Percentiles rank a stretch among this genome's conserved stretches.
Conservation (phyloP, 2,113 vertebrate genomes). For the Emberiza fucata region DNA sequence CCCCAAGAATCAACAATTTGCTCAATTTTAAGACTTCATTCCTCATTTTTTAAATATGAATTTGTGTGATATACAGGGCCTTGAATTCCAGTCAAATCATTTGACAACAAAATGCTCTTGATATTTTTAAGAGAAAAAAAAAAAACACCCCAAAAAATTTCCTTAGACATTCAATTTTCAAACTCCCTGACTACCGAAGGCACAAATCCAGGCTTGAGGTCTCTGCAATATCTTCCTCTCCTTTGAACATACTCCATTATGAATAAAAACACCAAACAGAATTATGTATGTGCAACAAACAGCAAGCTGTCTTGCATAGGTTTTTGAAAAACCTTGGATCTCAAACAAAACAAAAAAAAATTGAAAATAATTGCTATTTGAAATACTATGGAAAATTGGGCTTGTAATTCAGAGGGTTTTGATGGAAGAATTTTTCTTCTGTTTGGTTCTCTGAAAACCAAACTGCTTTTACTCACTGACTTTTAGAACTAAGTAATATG, state of each 20-base stretch:
- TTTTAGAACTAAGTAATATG: neutral
- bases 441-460: neutral
- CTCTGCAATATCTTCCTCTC: neutral
- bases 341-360: neutral
- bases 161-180: neutral
- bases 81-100: neutral
- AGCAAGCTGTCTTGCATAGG: neutral
- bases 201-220: neutral
- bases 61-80: neutral
- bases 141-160: fast-evolving
- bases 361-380: neutral
- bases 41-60: neutral
- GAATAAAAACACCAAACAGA: neutral
- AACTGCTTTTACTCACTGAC: neutral
- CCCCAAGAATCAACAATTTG: neutral
- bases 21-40: neutral
- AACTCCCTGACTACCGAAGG: neutral
- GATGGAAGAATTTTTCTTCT: neutral
- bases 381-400: neutral
- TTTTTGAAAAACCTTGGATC: neutral
- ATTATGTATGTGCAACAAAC: neutral
- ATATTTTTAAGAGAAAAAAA: neutral
- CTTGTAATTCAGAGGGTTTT: neutral
- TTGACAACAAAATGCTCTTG: neutral
- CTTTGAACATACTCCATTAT: neutral